Conservation (phyloP, 2,888 invertebrate genomes). For the Cerceris ruficornis region DNA sequence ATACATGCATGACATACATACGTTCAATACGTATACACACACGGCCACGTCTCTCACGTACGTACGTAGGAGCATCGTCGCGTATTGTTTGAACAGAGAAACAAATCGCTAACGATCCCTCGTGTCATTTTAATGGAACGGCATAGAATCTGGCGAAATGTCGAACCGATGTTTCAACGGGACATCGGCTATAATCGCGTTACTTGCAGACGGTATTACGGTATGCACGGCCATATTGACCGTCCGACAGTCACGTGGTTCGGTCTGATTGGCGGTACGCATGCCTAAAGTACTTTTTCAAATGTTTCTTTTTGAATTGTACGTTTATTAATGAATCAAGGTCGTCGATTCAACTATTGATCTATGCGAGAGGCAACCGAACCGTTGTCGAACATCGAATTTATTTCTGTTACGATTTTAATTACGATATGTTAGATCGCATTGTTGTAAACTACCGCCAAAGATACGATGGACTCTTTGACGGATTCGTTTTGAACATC, state of each 20-base stretch:
- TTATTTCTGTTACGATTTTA: background rate
- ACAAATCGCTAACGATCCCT: background rate
- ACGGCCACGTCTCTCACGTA: conserved; percentile 15
- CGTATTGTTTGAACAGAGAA: background rate
- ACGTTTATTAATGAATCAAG: background rate
- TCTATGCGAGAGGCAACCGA: background rate
- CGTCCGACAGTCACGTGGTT: conserved; percentile 57
- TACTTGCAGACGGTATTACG: conserved; percentile 52
- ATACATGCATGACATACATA: conserved; percentile 13
- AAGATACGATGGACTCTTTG: conserved; percentile 14
- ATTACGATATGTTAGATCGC: background rate
- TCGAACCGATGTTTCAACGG: background rate
- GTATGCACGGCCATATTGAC: conserved; percentile 64
- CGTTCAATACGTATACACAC: background rate
- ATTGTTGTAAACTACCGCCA: conserved; percentile 28
- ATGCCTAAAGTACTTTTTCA: conserved; percentile 36
- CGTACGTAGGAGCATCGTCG: conserved; percentile 30
- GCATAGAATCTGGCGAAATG: background rate
- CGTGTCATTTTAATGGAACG: conserved; percentile 18
- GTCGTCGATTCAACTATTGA: background rate
- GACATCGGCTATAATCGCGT: conserved; percentile 31
- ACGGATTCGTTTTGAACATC: background rate
- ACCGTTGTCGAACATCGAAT: background rate
- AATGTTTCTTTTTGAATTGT: background rate
- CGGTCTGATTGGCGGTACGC: conserved; percentile 26